Base-by-base conservation (phyloP, 2,797 vertebrate species). In the Enteromius radiatus region DNA sequence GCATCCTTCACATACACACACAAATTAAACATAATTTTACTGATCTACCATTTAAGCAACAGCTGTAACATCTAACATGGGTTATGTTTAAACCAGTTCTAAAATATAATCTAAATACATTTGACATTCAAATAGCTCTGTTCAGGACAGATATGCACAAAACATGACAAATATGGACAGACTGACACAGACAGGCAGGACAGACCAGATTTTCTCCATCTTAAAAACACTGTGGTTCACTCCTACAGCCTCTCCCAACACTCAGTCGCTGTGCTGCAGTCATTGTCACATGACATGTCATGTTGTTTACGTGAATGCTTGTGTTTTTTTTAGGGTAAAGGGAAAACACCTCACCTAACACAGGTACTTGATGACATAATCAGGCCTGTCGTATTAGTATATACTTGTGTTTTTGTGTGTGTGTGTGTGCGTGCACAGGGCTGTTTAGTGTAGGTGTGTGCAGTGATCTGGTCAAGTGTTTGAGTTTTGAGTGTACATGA, bases 1-100 rank as follows among this genome's bases (percentile, higher is more conserved):
- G 1, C 88, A 93, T 89, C 91, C 95, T 95, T 87, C 5, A 71
- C 84, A 86, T 1, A 65, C 83, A 63, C 31, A 23, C 10, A 86
- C 47, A 21, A 45, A 14, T 38, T 49, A 56, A 43, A 85, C 36
- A 64, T n/a, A 1, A 8, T 2, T 78, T 21, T 15, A 28, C 21
- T 26, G 3, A 61, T 61, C 47, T 45, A 59, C 36, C 7, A 79
- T 54, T 54, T 49, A 64, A 68, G 33, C 21, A 15, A 31, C 38
- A 11, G 12, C 0, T 19, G 70, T 14, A 8, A 59, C 7, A 1
- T 67, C 5, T 17, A 10, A 64, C 61, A 19, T 33, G 28, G 28
- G 6, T 15, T 26, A 28, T 28, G 12, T 73, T 87, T 82, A 85
- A 78, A 82, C 80, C 15, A 21, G 12, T 43, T 43, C 3, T 15